Base-by-base conservation (phyloP, 1,140 invertebrate genomes). In the Neelides sp. region DNA sequence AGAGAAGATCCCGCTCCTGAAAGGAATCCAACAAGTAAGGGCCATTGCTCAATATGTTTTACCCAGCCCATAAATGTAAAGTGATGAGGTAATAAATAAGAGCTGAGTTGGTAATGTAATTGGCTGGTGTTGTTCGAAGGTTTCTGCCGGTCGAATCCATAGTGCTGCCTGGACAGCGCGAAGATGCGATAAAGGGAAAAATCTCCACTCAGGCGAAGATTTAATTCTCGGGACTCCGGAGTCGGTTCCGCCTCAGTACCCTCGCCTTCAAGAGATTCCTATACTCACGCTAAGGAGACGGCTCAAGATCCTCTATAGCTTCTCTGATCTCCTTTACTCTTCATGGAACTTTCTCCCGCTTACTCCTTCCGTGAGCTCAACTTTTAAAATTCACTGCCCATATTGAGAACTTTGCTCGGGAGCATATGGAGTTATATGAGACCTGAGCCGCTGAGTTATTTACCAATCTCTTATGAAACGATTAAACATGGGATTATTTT, bases 111-210 rank as follows among this genome's bases (percentile, higher is more conserved):
- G 17, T 17, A n/a, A 7, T 39, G 17, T 19, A 39, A 10, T 39
- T 17, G 12, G 17, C 17, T 10, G 7, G 7, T 39, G 19, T 10
- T 39, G 17, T 7, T 10, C 15, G 28, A 12, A 28, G 20, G 43
- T 32, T 61, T 75, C 74, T 17, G 74, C 76, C 23, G 78, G 78
- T 37, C 64, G 77, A 48, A 76, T 73, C 26, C 78, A 81, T 64
- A 75, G 74, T 62, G 73, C 75, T 19, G 78, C 77, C 2, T 80
- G 78, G 77, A 78, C 77, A 19, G 69, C 76, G 2, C 69, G 72
- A 0, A 68, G 59, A 28, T 28, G 36, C 30, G 23, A 40, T 2
- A 28, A 52, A 19, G 59, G 59, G 2, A 44, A 52, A 2, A 57
- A 61, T 34, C 44, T 60, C 7, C 55, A 57, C 22, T 52, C 49